Evolutionary conservation across 2,797 vertebrate species (phyloP), one percentile per base, ranked within the genome.

Genomic region (Gephyroberyx darwinii): DNA sequence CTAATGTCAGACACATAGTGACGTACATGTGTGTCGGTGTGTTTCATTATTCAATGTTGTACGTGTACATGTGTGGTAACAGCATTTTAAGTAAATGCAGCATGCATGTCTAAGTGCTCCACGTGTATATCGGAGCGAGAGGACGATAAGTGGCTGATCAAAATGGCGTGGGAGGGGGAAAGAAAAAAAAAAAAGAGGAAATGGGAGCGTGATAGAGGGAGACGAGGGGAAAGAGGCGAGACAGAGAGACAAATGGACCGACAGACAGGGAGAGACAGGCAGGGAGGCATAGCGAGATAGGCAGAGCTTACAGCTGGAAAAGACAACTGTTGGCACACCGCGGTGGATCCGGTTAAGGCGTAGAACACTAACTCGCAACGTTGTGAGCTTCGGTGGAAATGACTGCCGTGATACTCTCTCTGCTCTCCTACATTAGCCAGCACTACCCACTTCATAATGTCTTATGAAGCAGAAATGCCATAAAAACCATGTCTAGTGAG

Each of bases 11-110:
- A 69, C 12, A 9, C 66, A 26, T 26, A 26, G 4, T 26, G 26
- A 26, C 69, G 5, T 30, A 3, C 35, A 16, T 37, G 31, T 17
- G 30, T 9, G 13, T 33, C 4, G n/a, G 51, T 56, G 54, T 56
- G 67, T 73, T 85, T 13, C 60, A 76, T 83, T 77, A 81, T 83
- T 87, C 80, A 86, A 74, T 69, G 70, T 71, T 84, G 81, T 74
- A 74, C 65, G 33, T 85, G 84, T 75, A 50, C 51, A 5, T 8
- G 65, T 48, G 19, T 39, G 33, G 59, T 41, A 26, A 65, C 68
- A 31, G 76, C 67, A 52, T 75, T 84, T 77, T 64, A 75, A 71
- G 43, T 78, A 62, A 77, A 79, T 60, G 78, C 60, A 66, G 54
- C 55, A 51, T 75, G 71, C 62, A 73, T 77, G 77, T 84, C 64